Evolutionary conservation across 2,888 invertebrate genomes (phyloP).

Genomic region (Sinotaia quadrata): DNA sequence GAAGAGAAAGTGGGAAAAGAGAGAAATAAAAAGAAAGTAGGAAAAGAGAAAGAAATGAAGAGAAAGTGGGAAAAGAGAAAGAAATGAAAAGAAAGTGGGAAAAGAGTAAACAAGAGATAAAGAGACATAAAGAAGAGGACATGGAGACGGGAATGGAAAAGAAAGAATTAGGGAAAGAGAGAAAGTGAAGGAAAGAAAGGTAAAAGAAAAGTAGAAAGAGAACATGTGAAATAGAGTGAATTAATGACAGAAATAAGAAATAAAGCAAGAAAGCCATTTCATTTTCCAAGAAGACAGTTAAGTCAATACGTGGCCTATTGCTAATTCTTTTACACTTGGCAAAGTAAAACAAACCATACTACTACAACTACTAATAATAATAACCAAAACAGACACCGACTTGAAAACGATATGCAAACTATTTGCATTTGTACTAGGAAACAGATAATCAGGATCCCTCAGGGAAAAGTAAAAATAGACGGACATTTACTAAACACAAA

Average conservation of each 20-base stretch:
- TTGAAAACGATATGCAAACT: too few species aligned
- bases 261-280: too few species aligned
- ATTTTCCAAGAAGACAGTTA: too few species aligned
- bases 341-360: background rate
- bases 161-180: slow-evolving; percentile 8
- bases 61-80: background rate
- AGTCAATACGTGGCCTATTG: background rate
- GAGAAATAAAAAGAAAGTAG: background rate
- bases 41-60: background rate
- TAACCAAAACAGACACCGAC: background rate
- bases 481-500: too few species aligned
- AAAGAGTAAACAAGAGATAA: background rate
- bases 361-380: background rate
- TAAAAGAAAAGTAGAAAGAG: slow-evolving; percentile 1
- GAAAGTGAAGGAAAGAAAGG: background rate
- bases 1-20: background rate
- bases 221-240: background rate
- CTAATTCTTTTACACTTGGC: background rate
- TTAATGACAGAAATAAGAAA: background rate
- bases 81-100: background rate
- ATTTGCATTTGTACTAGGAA: too few species aligned
- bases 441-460: too few species aligned
- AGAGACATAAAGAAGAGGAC: slow-evolving; percentile 7
- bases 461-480: too few species aligned
- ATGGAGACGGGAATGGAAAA: background rate